Conservation (phyloP, 2,888 invertebrate species). For the Papilio elwesi region DNA sequence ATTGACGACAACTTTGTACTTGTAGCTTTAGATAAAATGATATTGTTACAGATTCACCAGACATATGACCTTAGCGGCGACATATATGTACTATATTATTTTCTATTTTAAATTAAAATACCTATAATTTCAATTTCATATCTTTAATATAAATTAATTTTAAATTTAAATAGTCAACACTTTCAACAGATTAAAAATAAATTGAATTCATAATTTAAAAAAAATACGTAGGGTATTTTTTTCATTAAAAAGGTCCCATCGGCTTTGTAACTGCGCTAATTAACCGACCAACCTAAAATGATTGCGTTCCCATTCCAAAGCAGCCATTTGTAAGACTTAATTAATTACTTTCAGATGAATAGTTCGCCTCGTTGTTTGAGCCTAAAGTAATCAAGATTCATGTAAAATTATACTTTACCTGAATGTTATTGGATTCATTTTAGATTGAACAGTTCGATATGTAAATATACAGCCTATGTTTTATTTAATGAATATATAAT, state of each 20-base stretch:
- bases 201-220: not conserved
- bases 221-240: too few relatives aligned
- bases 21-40: too few relatives aligned
- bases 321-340: conserved; percentile 26
- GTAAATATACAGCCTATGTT: too few relatives aligned
- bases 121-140: too few relatives aligned
- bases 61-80: too few relatives aligned
- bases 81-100: not conserved
- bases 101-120: not conserved
- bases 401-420: conserved; percentile 19
- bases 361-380: conserved; percentile 17
- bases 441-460: not conserved
- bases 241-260: not conserved
- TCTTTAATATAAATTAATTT: not conserved
- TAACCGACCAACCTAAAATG: conserved; percentile 27
- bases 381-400: conserved; percentile 21
- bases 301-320: conserved; percentile 15
- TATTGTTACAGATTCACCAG: too few relatives aligned
- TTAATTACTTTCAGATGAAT: conserved; percentile 37
- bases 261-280: conserved; percentile 16
- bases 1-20: too few relatives aligned
- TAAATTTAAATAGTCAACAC: too few relatives aligned
- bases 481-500: conserved; percentile 23
- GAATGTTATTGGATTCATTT: conserved; percentile 21
- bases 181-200: not conserved